Percentiles rank a stretch among this genome's conserved stretches.
phyloP scores from a whole-genome alignment of 1,140 invertebrate species.

The Drosophila bocqueti region DNA sequence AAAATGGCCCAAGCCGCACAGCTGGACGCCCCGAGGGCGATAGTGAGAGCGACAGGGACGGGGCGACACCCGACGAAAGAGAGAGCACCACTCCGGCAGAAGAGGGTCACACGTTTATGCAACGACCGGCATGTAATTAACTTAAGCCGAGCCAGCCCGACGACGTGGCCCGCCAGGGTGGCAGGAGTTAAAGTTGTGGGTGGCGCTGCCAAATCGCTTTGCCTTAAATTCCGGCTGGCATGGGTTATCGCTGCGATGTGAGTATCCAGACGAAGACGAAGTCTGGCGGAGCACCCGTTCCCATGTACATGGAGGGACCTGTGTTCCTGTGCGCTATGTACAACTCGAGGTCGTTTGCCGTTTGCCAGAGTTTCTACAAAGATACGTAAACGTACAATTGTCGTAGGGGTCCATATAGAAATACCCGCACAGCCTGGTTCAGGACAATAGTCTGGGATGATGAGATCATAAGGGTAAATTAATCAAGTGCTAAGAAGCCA shows the following conservation, averaged over 20 bases:
- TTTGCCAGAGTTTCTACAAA: constrained; percentile 8
- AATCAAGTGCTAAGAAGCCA: constrained; percentile 6
- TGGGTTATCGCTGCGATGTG: constrained; percentile 7
- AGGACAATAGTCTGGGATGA: constrained; percentile 11
- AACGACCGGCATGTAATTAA: constrained; percentile 81
- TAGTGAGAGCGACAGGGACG: constrained; percentile 11
- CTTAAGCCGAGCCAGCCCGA: constrained; percentile 69
- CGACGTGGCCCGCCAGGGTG: constrained; percentile 22
- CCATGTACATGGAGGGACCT: background rate
- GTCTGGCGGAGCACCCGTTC: constrained; percentile 24
- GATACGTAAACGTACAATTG: background rate
- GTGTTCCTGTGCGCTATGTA: constrained; percentile 23
- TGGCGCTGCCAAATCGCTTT: constrained; percentile 7
- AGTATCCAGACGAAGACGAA: constrained; percentile 43
- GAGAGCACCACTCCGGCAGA: constrained; percentile 26
- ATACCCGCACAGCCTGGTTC: background rate
- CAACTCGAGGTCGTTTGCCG: constrained; percentile 74
- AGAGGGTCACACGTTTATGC: constrained; percentile 75
- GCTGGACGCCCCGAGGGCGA: constrained; percentile 57
- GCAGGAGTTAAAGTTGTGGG: constrained; percentile 17
- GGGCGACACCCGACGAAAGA: constrained; percentile 16
- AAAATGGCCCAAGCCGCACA: constrained; percentile 69
- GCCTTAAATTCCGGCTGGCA: constrained; percentile 16
- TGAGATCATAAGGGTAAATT: constrained; percentile 2
- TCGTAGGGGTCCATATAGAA: background rate